These are phyloP conservation scores for Microcebus lehilahytsara DNA, from an alignment of 2,113 vertebrate species.

Conservation along the genomic window DNA sequence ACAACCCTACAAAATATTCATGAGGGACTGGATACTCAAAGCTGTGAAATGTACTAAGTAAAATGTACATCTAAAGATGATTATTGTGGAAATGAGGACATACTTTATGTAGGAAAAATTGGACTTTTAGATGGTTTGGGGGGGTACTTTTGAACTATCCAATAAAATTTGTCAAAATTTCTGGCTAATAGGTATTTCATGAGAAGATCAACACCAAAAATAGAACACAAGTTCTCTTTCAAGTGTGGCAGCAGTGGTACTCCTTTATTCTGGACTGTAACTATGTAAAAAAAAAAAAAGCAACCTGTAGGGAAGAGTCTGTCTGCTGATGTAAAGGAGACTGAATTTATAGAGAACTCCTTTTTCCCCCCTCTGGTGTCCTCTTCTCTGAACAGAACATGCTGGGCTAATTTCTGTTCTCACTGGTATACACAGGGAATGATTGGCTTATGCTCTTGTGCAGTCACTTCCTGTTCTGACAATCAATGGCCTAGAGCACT, in stretches of 20 bases:
- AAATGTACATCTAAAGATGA: conserved; percentile 25
- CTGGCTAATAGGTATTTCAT: conserved; percentile 10
- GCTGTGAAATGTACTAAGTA: conserved; percentile 49
- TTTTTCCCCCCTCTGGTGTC: neutral
- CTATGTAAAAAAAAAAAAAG: neutral
- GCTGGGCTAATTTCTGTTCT: neutral
- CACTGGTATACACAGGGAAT: neutral
- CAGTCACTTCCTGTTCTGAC: neutral
- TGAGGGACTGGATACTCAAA: neutral
- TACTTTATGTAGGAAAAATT: conserved; percentile 37
- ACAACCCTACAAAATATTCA: neutral
- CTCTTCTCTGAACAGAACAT: neutral
- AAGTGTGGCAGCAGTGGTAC: neutral
- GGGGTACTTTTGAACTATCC: conserved; percentile 19
- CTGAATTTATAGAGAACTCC: neutral
- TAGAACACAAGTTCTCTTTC: neutral
- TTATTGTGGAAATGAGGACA: conserved; percentile 52
- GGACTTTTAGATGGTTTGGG: neutral
- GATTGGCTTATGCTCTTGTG: neutral
- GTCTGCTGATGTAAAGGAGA: neutral
- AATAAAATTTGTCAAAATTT: neutral
- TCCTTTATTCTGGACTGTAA: neutral
- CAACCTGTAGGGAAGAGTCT: neutral
- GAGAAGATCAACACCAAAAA: conserved; percentile 12
- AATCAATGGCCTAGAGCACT: neutral